Evolutionary conservation across 2,888 invertebrate species (phyloP).

Genomic region (Sipha maydis): DNA sequence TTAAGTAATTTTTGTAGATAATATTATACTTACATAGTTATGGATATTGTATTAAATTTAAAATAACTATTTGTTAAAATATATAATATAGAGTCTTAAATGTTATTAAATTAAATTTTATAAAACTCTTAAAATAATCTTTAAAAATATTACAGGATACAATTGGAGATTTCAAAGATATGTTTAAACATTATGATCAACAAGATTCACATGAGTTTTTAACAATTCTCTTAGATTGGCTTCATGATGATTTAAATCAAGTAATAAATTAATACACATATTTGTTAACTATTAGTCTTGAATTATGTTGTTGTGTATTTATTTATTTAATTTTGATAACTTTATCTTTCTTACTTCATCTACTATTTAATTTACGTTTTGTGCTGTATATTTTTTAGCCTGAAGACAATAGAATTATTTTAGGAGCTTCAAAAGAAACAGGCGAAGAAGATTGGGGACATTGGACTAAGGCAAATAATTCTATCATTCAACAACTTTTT

Average conservation of each 20-base stretch:
- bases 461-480: constrained; percentile 77
- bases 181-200: constrained; percentile 81
- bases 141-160: constrained; percentile 49
- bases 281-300: background rate
- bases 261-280: constrained; percentile 66
- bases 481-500: constrained; percentile 80
- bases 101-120: background rate
- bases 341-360: background rate
- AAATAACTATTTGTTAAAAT: no score
- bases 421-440: constrained; percentile 67
- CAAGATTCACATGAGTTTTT: constrained; percentile 94
- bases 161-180: constrained; percentile 65
- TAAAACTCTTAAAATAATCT: background rate
- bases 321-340: background rate
- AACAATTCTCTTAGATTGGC: constrained; percentile 86
- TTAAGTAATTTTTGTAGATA: no score
- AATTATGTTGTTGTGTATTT: background rate
- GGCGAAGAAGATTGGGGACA: constrained; percentile 77
- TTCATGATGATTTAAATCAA: constrained; percentile 85
- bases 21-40: background rate
- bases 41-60: no score
- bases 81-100: background rate
- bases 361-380: background rate
- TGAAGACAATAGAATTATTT: constrained; percentile 65
- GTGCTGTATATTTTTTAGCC: constrained; percentile 63